A percentile compares a stretch with the other conserved stretches of the same genome.
phyloP scores from a whole-genome alignment of 1,140 invertebrate genomes.

The Drosophila sulfurigaster region DNA sequence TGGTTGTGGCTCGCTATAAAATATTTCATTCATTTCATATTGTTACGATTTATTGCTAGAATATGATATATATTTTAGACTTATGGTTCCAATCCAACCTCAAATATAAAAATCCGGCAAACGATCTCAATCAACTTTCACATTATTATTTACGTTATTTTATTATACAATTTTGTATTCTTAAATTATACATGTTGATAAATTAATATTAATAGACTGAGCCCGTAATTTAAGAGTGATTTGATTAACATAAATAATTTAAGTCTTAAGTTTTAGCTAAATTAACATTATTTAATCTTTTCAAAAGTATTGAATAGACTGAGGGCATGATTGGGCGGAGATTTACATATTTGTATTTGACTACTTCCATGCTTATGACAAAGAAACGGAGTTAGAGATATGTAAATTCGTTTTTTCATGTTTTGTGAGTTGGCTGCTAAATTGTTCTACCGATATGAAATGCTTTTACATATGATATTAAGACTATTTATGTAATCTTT shows the following conservation, averaged over 20 bases:
- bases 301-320: conserved; percentile 24
- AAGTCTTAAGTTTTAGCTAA: conserved; percentile 15
- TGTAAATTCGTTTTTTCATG: conserved; percentile 72
- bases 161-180: too few species aligned
- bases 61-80: too few species aligned
- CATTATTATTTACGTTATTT: too few species aligned
- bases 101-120: too few species aligned
- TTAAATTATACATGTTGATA: too few species aligned
- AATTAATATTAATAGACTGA: too few species aligned
- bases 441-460: conserved; percentile 24
- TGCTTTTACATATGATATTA: conserved; percentile 3
- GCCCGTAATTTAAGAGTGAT: too few species aligned
- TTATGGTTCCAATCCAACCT: too few species aligned
- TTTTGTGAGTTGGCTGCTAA: conserved; percentile 7
- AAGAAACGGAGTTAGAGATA: conserved; percentile 57
- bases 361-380: conserved; percentile 47
- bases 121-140: too few species aligned
- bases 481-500: conserved; percentile 11
- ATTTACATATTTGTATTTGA: conserved; percentile 55
- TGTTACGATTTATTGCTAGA: too few species aligned
- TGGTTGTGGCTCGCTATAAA: too few species aligned
- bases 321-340: conserved; percentile 59
- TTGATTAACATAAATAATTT: background rate
- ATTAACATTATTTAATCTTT: conserved; percentile 62
- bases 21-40: too few species aligned